These are phyloP conservation scores for Euplagia quadripunctaria DNA, from an alignment of 2,888 invertebrate species.

Conservation along the genomic window DNA sequence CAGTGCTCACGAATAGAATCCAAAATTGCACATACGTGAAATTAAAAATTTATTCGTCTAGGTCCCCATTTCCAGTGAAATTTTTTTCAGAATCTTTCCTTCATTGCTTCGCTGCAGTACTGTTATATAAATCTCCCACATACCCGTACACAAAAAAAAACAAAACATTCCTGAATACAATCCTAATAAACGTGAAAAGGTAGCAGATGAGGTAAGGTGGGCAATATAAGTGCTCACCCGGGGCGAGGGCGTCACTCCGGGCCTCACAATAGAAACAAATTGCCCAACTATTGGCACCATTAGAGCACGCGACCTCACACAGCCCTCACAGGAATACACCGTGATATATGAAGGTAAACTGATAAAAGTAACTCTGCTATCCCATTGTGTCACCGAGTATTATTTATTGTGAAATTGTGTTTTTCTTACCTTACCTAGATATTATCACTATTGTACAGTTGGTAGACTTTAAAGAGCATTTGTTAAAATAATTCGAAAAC, in stretches of 20 bases:
- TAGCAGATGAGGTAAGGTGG: constrained; percentile 21
- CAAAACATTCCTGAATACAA: constrained; percentile 16
- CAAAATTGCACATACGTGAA: too few species aligned
- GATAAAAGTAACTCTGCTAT: constrained; percentile 30
- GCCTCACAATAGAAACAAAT: constrained; percentile 46
- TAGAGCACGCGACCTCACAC: constrained; percentile 25
- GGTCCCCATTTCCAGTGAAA: too few species aligned
- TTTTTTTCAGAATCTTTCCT: too few species aligned
- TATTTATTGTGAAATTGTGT: constrained; percentile 37
- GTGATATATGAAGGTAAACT: constrained; percentile 44
- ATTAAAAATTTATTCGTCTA: too few species aligned
- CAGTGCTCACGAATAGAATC: too few species aligned
- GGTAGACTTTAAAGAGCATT: not conserved
- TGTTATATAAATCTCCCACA: too few species aligned
- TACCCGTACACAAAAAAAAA: not conserved
- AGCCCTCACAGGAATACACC: constrained; percentile 27
- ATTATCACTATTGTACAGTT: not conserved
- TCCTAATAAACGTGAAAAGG: constrained; percentile 23
- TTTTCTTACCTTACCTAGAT: not conserved
- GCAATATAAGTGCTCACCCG: constrained; percentile 8
- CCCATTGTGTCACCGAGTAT: constrained; percentile 24
- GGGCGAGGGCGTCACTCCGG: constrained; percentile 5
- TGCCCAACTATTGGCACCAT: constrained; percentile 42
- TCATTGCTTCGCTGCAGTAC: too few species aligned
- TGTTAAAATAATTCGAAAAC: not conserved